These are phyloP conservation scores for Vanessa atalanta DNA, from an alignment of 1,140 invertebrate species.

Conservation along the genomic window DNA sequence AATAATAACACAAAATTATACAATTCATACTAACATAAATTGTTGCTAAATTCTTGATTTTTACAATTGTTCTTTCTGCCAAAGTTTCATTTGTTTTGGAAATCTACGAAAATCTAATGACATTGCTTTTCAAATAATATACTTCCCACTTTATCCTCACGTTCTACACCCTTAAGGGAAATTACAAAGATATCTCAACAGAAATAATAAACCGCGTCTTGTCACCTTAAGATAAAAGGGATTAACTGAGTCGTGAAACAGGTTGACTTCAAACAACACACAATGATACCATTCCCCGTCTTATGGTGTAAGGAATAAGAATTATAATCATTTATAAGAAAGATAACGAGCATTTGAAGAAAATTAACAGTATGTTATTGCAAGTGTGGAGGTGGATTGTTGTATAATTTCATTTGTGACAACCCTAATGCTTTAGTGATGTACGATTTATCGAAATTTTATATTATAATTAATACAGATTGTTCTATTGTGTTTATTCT, in stretches of 20 bases:
- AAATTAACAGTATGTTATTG: constrained; percentile 75
- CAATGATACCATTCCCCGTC: constrained; percentile 24
- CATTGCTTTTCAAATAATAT: constrained; percentile 4
- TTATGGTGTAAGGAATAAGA: constrained; percentile 33
- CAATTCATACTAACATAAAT: no score
- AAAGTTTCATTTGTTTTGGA: neutral
- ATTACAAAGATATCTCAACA: constrained; percentile 69
- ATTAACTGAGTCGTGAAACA: constrained; percentile 72
- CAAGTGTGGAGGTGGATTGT: constrained; percentile 71
- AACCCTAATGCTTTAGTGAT: constrained; percentile 67
- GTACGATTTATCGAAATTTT: constrained; percentile 33
- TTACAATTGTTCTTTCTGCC: neutral
- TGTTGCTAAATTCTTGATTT: no score
- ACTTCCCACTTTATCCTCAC: constrained; percentile 16
- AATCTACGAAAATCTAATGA: neutral
- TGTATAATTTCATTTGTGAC: constrained; percentile 78
- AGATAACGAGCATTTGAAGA: constrained; percentile 53
- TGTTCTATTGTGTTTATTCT: neutral
- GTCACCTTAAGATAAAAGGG: constrained; percentile 78
- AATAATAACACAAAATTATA: no score
- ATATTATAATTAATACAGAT: neutral
- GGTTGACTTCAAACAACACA: constrained; percentile 57
- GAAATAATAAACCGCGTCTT: constrained; percentile 75
- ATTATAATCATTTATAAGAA: constrained; percentile 20
- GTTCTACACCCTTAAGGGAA: constrained; percentile 48